Percentiles rank a stretch among this genome's conserved stretches.
Conservation (phyloP, 2,888 invertebrate species). For the Schrankia costaestrigalis region DNA sequence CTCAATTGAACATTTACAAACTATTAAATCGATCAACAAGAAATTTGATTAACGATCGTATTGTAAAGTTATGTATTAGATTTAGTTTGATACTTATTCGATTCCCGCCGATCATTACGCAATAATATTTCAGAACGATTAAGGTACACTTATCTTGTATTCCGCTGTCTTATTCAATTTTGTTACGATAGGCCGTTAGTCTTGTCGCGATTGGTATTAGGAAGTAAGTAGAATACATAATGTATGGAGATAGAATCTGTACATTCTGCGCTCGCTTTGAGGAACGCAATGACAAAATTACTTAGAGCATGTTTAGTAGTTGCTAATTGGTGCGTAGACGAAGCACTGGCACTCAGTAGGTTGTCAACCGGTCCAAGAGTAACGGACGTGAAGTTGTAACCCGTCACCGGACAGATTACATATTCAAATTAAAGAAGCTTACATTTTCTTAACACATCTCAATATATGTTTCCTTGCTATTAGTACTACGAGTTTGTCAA, state of each 20-base stretch:
- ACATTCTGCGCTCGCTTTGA: constrained; percentile 21
- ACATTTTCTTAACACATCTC: too few relatives aligned
- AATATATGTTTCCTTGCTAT: too few relatives aligned
- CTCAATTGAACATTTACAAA: not conserved
- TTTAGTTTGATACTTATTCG: constrained; percentile 36
- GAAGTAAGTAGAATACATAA: constrained; percentile 23
- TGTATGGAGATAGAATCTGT: constrained; percentile 40
- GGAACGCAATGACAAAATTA: constrained; percentile 56
- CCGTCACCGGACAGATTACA: constrained; percentile 65
- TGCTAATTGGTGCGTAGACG: constrained; percentile 63
- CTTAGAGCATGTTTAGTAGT: constrained; percentile 53
- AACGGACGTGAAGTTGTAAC: constrained; percentile 63
- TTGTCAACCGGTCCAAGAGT: constrained; percentile 56
- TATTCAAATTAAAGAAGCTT: too few relatives aligned
- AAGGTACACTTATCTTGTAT: constrained; percentile 50
- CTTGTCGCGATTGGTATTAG: constrained; percentile 31
- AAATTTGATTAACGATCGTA: constrained; percentile 23
- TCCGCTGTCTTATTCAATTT: constrained; percentile 56
- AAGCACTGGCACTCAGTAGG: constrained; percentile 40
- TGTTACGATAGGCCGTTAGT: constrained; percentile 54
- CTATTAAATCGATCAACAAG: constrained; percentile 12
- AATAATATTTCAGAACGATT: constrained; percentile 40
- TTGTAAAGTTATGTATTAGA: constrained; percentile 39
- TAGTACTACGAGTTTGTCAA: too few relatives aligned
- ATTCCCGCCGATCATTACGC: constrained; percentile 44